Conservation (phyloP, 2,797 vertebrate species). For the Pseudochaenichthys georgianus region DNA sequence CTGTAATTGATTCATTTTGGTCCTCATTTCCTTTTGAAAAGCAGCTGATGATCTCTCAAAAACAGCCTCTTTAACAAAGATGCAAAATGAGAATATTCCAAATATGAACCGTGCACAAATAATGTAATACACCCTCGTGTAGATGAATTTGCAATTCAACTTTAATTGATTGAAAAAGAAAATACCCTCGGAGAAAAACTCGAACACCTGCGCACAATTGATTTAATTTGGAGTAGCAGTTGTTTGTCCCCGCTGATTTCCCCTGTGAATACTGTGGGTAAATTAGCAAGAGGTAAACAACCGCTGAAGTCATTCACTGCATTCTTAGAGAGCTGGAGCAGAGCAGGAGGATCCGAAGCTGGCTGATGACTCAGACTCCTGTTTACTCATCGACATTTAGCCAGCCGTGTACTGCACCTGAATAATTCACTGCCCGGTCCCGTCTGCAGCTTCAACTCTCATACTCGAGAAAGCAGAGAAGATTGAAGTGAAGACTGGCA, state of each 20-base stretch:
- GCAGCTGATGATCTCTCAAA: slow-evolving; percentile 17
- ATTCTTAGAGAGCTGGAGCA: slow-evolving; percentile 42
- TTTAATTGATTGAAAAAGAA: slow-evolving; percentile 62
- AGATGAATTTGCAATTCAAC: slow-evolving; percentile 44
- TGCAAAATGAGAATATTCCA: slow-evolving; percentile 24
- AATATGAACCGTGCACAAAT: not conserved
- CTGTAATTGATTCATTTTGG: not conserved
- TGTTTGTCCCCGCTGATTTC: slow-evolving; percentile 74
- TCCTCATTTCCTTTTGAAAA: not conserved
- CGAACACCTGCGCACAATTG: slow-evolving; percentile 60
- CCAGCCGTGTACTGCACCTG: slow-evolving; percentile 62
- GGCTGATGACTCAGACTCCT: slow-evolving; percentile 71
- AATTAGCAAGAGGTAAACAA: slow-evolving; percentile 68
- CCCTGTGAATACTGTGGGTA: slow-evolving; percentile 61
- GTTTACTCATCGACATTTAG: slow-evolving; percentile 74
- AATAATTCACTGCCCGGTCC: slow-evolving; percentile 67
- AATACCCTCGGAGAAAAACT: slow-evolving; percentile 27
- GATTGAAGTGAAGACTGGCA: slow-evolving; percentile 9
- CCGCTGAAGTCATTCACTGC: slow-evolving; percentile 53
- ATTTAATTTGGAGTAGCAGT: slow-evolving; percentile 62
- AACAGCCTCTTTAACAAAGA: slow-evolving; percentile 1
- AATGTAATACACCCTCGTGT: slow-evolving; percentile 5
- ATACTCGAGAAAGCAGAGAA: slow-evolving; percentile 22
- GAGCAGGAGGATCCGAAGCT: slow-evolving; percentile 56
- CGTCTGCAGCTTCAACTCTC: slow-evolving; percentile 39